Evolutionary conservation across 1,140 invertebrate genomes (phyloP), one percentile per base, ranked within the genome.

Genomic region (Popillia japonica): DNA sequence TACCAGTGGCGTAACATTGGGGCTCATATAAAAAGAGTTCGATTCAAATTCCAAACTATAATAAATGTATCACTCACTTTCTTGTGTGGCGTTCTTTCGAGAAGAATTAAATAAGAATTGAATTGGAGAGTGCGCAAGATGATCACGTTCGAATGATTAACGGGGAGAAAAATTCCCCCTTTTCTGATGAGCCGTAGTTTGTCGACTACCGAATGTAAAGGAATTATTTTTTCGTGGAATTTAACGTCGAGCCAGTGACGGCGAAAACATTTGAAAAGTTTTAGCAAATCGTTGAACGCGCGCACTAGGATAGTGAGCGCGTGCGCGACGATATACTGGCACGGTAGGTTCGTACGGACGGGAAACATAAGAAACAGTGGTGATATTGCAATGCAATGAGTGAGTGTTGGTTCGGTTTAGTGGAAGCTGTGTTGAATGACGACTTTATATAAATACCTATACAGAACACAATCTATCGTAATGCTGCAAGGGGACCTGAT

Each of bases 271-370:
- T 64, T 64, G 61, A 64, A 64, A 64, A 22, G n/a, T 64, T 64
- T 48, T 20, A 73, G 72, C 72, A 73, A 73, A 73, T 73, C 72
- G 72, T 73, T 73, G 72, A 41, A 27, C 72, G 72, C 72, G 72
- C 72, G 72, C 72, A 73, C n/a, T 73, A 14, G 40, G 14, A n/a
- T 9, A 7, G 8, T 22, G 61, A 6, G 23, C 61, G 61, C 61
- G 22, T 22, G 61, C 61, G 61, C 11, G 11, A 48, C 17, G 4
- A 14, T 64, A 23, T 64, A 20, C n/a, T 23, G 17, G n/a, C n/a
- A n/a, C 22, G n/a, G n/a, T n/a, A n/a, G 61, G n/a, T 23, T 64
- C 61, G 61, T 10, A 64, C 11, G 17, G 4, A 23, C 17, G 61
- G 11, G 17, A 64, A 64, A 11, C 59, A 64, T 20, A 9, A 17